Conservation (phyloP, 2,113 vertebrate genomes). For the Peromyscus maniculatus region DNA sequence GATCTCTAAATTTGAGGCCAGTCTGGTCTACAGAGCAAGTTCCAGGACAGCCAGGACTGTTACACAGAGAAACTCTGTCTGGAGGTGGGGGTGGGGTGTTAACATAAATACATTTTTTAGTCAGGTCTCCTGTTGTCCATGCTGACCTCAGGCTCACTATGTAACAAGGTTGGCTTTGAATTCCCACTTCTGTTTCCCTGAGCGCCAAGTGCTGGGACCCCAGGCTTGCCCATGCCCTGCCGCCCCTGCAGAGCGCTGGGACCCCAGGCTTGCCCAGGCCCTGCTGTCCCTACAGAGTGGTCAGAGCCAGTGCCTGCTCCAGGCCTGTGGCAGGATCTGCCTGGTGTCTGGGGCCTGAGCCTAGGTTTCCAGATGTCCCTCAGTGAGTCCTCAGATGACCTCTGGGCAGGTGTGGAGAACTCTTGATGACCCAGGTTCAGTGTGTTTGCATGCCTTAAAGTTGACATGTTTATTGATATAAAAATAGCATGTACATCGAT, state of each 20-base stretch:
- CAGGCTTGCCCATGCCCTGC: not conserved
- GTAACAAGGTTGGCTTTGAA: not conserved
- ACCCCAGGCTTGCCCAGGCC: not conserved
- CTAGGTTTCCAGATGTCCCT: not conserved
- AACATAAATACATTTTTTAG: not conserved
- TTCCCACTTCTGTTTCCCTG: not conserved
- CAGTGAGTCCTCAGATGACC: not conserved
- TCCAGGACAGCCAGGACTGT: no score
- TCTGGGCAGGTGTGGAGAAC: not conserved
- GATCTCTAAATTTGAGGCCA: not conserved
- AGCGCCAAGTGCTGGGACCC: not conserved
- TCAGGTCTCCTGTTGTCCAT: not conserved
- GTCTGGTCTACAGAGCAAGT: not conserved
- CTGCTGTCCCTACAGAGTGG: no score
- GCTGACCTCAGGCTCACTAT: not conserved
- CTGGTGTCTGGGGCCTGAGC: not conserved
- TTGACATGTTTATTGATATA: conserved; percentile 1
- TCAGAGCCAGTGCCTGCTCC: not conserved
- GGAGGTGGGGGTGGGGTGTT: no score
- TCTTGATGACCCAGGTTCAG: not conserved
- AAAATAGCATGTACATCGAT: not conserved
- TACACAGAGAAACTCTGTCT: not conserved
- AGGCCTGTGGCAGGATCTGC: not conserved
- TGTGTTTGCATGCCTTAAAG: not conserved
- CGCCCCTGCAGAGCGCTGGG: not conserved